phyloP scores from a whole-genome alignment of 2,888 invertebrate species.

The Drosophila kuntzei region DNA sequence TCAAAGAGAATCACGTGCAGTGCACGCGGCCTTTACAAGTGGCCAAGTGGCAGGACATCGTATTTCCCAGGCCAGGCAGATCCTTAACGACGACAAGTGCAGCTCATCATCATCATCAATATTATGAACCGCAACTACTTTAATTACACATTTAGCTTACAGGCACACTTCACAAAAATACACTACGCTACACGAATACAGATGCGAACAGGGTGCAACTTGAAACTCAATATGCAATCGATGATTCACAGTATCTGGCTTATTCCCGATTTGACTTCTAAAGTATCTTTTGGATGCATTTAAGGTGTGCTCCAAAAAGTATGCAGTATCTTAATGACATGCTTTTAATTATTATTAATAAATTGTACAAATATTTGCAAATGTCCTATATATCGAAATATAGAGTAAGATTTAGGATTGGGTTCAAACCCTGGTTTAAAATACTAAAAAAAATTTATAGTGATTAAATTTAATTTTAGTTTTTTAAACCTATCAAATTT shows the following conservation, averaged over 20 bases:
- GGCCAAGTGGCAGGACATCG: conserved; percentile 74
- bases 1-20: conserved; percentile 74
- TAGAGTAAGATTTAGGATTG: too few species aligned
- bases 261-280: not conserved
- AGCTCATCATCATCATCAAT: conserved; percentile 59
- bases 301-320: conserved; percentile 40
- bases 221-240: not conserved
- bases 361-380: too few species aligned
- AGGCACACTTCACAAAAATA: conserved; percentile 46
- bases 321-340: conserved; percentile 24
- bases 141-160: conserved; percentile 73
- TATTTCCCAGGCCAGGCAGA: conserved; percentile 40
- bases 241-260: not conserved
- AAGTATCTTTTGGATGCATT: not conserved
- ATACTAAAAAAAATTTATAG: too few species aligned
- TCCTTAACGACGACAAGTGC: conserved; percentile 72
- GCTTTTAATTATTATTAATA: not conserved
- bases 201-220: not conserved
- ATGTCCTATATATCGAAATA: too few species aligned
- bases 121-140: conserved; percentile 65
- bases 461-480: too few species aligned
- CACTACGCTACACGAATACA: conserved; percentile 30
- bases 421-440: too few species aligned
- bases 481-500: too few species aligned
- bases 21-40: conserved; percentile 82